Base-by-base conservation (phyloP, 2,797 vertebrate species). In the Hemibagrus guttatus region DNA sequence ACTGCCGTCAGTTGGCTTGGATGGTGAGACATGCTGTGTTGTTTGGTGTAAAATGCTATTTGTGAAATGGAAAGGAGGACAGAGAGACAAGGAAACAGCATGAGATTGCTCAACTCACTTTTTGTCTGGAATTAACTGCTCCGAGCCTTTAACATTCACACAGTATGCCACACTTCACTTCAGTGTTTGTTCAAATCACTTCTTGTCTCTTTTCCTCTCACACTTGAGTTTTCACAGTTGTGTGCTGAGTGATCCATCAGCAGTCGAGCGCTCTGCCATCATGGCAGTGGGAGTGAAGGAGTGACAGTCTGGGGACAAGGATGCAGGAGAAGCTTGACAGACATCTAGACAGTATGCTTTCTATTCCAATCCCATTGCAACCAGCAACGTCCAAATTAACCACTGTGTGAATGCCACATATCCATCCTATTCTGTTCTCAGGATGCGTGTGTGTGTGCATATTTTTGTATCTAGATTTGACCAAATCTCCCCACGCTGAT, bases 221-320 rank as follows among this genome's bases (percentile, higher is more conserved):
- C 74, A 54, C 74, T 17, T 76, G 49, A 46, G 39, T 58, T 75
- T 72, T 84, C 69, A 23, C 26, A 23, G 13, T 28, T 19, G 39
- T 58, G 31, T 23, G 1, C 54, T n/a, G 21, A 74, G 23, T 59
- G 66, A 71, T 71, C 82, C 31, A 71, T 83, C 52, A 83, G 66
- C 23, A 5, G 49, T 35, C 31, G 23, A 58, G 28, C 4, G 12
- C 49, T 56, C 16, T 52, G 4, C 64, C 83, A 61, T 63, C 56
- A 74, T 8, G 16, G 39, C 58, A 75, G 35, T 35, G n/a, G 21
- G 39, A 3, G 23, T 8, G 39, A 63, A 28, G 1, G 68, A 26
- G 19, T 5, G 52, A 58, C 26, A 49, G 23, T 26, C 42, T 26
- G 23, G 13, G 23, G 26, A n/a, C 5, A 26, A 14, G 21, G 26